Evolutionary conservation across 53 echinoderm and acorn worm genomes (phyloP).

Genomic region (Apostichopus leukothele): DNA sequence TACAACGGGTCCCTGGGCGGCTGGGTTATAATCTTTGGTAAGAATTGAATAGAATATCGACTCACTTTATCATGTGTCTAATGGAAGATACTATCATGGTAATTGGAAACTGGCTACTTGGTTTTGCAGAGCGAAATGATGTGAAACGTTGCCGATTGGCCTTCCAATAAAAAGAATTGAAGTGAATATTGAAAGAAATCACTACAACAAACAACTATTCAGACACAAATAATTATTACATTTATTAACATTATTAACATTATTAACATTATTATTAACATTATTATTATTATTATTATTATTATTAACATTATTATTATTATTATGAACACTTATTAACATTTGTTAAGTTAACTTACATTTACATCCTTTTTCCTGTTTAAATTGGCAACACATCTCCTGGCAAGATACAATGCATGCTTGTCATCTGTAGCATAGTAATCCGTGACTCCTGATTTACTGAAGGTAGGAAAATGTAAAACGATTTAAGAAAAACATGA

Average conservation of each 20-base stretch:
- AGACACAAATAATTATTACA: too few relatives aligned
- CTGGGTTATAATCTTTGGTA: constrained; percentile 64
- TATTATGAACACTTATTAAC: too few relatives aligned
- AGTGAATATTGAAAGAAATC: too few relatives aligned
- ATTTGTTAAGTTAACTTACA: constrained; percentile 59
- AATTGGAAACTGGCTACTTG: too few relatives aligned
- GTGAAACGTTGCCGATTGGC: too few relatives aligned
- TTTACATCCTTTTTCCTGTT: constrained; percentile 75
- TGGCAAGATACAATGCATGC: constrained; percentile 92
- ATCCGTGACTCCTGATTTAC: constrained; percentile 96
- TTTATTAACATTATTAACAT: not conserved
- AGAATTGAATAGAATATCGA: not conserved
- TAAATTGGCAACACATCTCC: constrained; percentile 86
- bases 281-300: too few relatives aligned
- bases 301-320: too few relatives aligned
- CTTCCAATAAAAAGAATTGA: too few relatives aligned
- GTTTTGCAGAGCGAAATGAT: too few relatives aligned
- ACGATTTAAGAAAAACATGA: not conserved
- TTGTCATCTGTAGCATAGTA: constrained; percentile 90
- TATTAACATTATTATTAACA: not conserved
- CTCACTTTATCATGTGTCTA: not conserved
- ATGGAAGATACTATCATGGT: too few relatives aligned
- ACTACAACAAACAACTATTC: not conserved
- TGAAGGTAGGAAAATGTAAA: constrained; percentile 9
- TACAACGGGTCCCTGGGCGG: constrained; percentile 79